Evolutionary conservation across 2,113 vertebrate species (phyloP), one percentile per base, ranked within the genome.

Genomic region (Bathybates hornii): DNA sequence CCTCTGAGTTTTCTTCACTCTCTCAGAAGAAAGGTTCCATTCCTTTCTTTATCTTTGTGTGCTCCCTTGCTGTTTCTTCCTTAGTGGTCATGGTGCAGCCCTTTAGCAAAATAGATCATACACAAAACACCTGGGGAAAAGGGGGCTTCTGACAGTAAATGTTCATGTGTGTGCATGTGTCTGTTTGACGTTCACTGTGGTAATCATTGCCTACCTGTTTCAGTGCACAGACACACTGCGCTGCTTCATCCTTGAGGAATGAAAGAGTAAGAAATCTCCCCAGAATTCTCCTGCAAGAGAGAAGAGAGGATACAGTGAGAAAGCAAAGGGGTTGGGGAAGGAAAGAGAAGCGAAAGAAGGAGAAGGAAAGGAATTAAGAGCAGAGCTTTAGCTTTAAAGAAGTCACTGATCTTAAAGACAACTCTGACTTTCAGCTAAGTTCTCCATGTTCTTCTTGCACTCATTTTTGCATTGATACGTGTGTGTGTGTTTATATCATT

Each of bases 251-350:
- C 93, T 95, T 92, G 91, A 94, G 93, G 90, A 95, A 91, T 82
- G 94, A 96, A 95, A 95, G 95, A 95, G 76, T 54, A 83, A 85
- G 95, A 94, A 95, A 94, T 94, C 95, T 93, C 94, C 94, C 68
- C 87, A 94, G 95, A 95, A 96, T 95, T 95, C 95, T 94, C 95
- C 95, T 96, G 92, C 84, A 86, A 90, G 54, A 89, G 32, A 92
- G 86, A 86, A 56, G 53, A 63, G 41, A 57, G 82, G 83, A 84
- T 4, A 82, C 54, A 82, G 57, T 78, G 73, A 80, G 56, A 63
- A 38, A 50, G 80, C 16, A 38, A 50, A 41, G 43, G 50, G 43
- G 38, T 36, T 24, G 82, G 78, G 27, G 41, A 59, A 16, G 21
- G 16, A 82, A 63, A 63, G 73, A 50, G 48, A 88, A 63, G 78